Evolutionary conservation across 23 tunicate genomes (phyloP), one percentile per base, ranked within the genome.

Genomic region (Trididemnum clinides): DNA sequence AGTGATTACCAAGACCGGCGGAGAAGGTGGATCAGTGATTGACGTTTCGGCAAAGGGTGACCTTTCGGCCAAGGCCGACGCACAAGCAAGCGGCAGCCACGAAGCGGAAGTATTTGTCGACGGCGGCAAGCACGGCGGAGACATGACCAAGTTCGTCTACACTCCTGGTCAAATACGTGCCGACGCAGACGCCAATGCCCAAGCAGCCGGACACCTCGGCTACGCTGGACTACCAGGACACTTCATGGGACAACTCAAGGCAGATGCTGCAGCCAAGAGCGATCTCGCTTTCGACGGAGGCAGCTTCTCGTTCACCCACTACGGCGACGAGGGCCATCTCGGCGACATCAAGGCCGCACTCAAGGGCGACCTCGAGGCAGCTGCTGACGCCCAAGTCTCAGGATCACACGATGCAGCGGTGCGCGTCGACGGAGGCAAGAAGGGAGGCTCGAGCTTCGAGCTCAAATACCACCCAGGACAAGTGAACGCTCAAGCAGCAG

Each of bases 381-480:
- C 19, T 28, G 75, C 75, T 30, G 37, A 32, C 2, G 75, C 75
- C 3, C 19, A 29, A 28, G 75, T 32, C 10, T 29, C 36, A 10
- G 75, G 75, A 66, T 2, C 36, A n/a, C 75, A 66, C 12, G 75
- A 66, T 5, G 75, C 75, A 6, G 19, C 3, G n/a, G n/a, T 66
- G n/a, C 6, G 22, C 36, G 75, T 66, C n/a, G 37, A 29, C 75
- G 75, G 75, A 66, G 75, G 37, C 75, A 66, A 66, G 75, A 66
- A 29, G 37, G 75, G 75, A 36, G 75, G 75, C 3, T 66, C 36
- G 2, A 5, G 6, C 37, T 4, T 29, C 36, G 22, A 29, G 75
- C 6, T 23, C 75, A 66, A 29, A 36, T 66, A 10, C 75, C 75
- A 66, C 10, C 75, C 75, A 29, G 75, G 75, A 6, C 36, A 66